phyloP scores from a whole-genome alignment of 1,140 invertebrate species.

The Pseudomyrmex cubaensis region DNA sequence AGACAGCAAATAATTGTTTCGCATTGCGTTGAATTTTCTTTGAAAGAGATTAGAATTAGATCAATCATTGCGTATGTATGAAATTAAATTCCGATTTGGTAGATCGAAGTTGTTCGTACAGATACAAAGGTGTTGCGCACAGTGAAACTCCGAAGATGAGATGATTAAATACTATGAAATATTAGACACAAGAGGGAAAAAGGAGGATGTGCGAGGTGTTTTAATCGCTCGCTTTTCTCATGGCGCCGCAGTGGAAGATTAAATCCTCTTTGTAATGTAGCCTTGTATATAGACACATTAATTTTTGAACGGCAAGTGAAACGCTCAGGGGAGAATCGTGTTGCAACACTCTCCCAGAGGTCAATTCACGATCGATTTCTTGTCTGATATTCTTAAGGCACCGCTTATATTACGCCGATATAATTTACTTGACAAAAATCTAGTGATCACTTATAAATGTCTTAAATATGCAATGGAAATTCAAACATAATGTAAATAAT shows the following conservation, averaged over 20 bases:
- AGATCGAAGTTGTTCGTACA: not conserved
- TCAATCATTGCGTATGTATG: not conserved
- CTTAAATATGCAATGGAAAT: not conserved
- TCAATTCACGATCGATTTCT: slow-evolving; percentile 47
- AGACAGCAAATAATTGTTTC: slow-evolving; percentile 1
- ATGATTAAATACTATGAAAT: slow-evolving; percentile 41
- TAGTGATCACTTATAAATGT: not conserved
- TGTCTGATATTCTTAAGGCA: not conserved
- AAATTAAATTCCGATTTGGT: slow-evolving; percentile 15
- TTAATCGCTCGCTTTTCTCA: slow-evolving; percentile 23
- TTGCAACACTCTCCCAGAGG: slow-evolving; percentile 21
- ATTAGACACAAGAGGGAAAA: not conserved
- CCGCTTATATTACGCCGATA: not conserved
- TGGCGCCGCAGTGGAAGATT: slow-evolving; percentile 5
- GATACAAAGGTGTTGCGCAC: slow-evolving; percentile 1
- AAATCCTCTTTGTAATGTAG: slow-evolving; percentile 29
- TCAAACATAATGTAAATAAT: not conserved
- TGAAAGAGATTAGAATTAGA: not conserved
- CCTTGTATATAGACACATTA: slow-evolving; percentile 11
- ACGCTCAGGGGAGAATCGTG: not conserved
- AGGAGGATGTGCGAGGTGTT: not conserved
- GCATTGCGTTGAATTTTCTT: not conserved
- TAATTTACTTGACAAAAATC: slow-evolving; percentile 19
- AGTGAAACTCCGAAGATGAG: not conserved
- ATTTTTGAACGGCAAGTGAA: slow-evolving; percentile 40